Evolutionary conservation across 2,113 vertebrate genomes (phyloP).

Genomic region (Sapajus apella): DNA sequence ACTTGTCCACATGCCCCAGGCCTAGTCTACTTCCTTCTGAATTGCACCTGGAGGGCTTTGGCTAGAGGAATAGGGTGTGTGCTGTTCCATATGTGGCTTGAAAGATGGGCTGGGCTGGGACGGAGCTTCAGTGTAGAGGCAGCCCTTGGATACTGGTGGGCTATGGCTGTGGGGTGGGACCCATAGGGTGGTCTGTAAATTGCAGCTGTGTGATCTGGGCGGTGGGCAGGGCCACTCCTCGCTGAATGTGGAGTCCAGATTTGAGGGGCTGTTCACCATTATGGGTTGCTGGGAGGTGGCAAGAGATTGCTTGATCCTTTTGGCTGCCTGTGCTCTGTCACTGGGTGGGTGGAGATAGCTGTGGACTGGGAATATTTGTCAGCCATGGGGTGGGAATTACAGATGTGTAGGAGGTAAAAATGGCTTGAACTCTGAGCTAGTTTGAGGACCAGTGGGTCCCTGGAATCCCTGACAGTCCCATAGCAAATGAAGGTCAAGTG

Average conservation of each 20-base stretch:
- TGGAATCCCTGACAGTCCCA: background rate
- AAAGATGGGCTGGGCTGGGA: background rate
- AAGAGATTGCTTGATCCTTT: background rate
- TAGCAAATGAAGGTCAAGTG: background rate
- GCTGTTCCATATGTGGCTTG: background rate
- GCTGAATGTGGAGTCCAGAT: too few relatives aligned
- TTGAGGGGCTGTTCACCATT: fast-evolving
- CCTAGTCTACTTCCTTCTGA: background rate
- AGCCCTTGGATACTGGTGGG: background rate
- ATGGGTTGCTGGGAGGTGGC: background rate
- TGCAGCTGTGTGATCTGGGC: background rate
- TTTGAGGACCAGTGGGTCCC: background rate
- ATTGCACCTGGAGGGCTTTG: background rate
- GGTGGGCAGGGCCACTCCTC: background rate
- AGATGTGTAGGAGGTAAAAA: background rate
- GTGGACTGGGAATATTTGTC: background rate
- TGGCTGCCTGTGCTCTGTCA: background rate
- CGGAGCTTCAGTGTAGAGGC: background rate
- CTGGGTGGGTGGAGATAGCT: background rate
- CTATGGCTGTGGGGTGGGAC: background rate
- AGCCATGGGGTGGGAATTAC: background rate
- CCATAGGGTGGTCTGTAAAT: background rate
- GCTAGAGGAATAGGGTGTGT: background rate
- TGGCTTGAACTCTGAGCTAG: background rate
- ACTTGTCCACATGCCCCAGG: background rate